A percentile compares a stretch with the other conserved stretches of the same genome.
Evolutionary conservation across 2,888 invertebrate genomes (phyloP).

Genomic region (Melangyna quadrimaculata): DNA sequence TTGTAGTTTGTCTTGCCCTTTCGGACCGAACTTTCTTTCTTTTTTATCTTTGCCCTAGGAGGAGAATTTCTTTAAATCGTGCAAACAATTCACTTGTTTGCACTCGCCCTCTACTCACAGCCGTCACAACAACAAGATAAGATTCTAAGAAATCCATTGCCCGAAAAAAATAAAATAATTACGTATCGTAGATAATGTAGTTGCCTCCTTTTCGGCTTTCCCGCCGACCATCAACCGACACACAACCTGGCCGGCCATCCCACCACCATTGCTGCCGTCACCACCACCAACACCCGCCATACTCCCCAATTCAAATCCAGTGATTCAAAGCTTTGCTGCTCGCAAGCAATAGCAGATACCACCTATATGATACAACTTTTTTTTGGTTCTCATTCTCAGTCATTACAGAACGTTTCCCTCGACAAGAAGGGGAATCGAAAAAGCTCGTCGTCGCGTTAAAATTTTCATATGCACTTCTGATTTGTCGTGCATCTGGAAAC

Average conservation of each 20-base stretch:
- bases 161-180: not conserved
- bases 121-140: conserved; percentile 13
- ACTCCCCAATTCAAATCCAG: conserved; percentile 7
- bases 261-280: not conserved
- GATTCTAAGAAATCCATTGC: not conserved
- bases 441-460: conserved; percentile 55
- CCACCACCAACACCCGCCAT: not conserved
- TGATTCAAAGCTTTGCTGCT: conserved; percentile 52
- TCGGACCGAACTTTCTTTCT: not conserved
- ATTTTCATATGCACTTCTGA: conserved; percentile 45
- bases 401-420: conserved; percentile 58
- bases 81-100: not conserved
- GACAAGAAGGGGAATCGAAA: conserved; percentile 50
- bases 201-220: not conserved
- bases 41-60: not conserved
- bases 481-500: conserved; percentile 39
- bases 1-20: not conserved
- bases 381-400: conserved; percentile 66
- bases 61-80: not conserved
- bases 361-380: conserved; percentile 39
- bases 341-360: too few relatives aligned
- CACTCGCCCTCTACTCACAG: not conserved
- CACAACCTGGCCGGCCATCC: not conserved
- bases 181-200: not conserved
- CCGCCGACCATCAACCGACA: too few relatives aligned